These are phyloP conservation scores for Aegypius monachus DNA, from an alignment of 2,113 vertebrate genomes.

Conservation along the genomic window DNA sequence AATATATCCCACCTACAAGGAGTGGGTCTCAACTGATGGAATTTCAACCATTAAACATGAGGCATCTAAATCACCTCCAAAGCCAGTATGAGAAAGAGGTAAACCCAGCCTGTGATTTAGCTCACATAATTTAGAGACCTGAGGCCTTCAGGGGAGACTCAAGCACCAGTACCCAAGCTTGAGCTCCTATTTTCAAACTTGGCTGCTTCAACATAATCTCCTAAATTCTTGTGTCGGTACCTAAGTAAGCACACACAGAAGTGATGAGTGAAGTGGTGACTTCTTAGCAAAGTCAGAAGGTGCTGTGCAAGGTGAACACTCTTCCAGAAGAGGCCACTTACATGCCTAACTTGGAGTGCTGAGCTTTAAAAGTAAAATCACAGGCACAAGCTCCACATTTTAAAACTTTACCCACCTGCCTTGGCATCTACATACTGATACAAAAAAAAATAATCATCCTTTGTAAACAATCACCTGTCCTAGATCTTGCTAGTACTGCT, in stretches of 20 bases:
- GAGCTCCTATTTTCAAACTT: not conserved
- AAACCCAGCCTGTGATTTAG: not conserved
- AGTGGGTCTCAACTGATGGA: not conserved
- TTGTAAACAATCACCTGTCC: not conserved
- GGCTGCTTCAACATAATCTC: not conserved
- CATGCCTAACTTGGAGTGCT: not conserved
- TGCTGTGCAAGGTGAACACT: not conserved
- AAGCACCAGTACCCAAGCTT: not conserved
- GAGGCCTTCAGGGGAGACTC: not conserved
- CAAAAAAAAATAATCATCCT: not conserved
- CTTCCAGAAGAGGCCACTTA: not conserved
- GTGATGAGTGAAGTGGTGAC: not conserved
- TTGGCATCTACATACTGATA: not conserved
- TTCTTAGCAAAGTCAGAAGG: not conserved
- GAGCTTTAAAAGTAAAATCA: not conserved
- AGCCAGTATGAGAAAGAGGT: not conserved
- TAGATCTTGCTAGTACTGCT: not conserved
- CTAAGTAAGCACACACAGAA: not conserved
- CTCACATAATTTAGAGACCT: not conserved
- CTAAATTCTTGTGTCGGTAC: not conserved
- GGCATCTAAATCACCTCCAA: not conserved
- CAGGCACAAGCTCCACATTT: not conserved
- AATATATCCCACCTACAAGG: not conserved
- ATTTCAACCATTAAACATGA: not conserved
- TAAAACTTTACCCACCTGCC: not conserved